phyloP scores from a whole-genome alignment of 2,797 vertebrate genomes.

The Fistularia commersonii region DNA sequence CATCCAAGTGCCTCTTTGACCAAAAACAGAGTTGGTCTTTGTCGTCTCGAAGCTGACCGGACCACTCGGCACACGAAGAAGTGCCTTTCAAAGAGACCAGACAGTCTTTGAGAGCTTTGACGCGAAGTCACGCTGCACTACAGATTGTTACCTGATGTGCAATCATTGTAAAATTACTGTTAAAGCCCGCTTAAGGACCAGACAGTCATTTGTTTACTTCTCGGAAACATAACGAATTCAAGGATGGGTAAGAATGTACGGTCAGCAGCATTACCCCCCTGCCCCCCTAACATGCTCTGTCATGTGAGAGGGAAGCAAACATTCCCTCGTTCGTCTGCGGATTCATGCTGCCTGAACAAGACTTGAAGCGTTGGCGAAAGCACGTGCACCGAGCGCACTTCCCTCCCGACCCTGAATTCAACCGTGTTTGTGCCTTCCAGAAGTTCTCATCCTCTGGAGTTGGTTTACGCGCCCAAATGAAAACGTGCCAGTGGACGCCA shows the following conservation, averaged over 20 bases:
- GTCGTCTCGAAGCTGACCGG: slow-evolving; percentile 26
- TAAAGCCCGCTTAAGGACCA: slow-evolving; percentile 8
- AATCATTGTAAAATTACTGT: slow-evolving; percentile 27
- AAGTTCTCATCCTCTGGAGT: slow-evolving; percentile 17
- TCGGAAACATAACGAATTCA: too few species aligned
- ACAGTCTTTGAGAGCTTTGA: slow-evolving; percentile 8
- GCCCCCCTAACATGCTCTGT: slow-evolving; percentile 31
- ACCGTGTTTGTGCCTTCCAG: slow-evolving; percentile 36
- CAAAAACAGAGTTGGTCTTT: slow-evolving; percentile 39
- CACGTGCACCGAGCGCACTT: slow-evolving; percentile 42
- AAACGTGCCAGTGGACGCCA: slow-evolving; percentile 37
- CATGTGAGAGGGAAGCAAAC: slow-evolving; percentile 27
- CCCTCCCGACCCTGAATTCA: slow-evolving; percentile 20
- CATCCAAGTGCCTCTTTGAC: slow-evolving; percentile 65
- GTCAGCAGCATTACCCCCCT: slow-evolving; percentile 19
- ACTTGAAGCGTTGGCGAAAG: slow-evolving; percentile 50
- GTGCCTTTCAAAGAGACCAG: slow-evolving; percentile 43
- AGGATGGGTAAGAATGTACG: slow-evolving; percentile 28
- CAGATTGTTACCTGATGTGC: slow-evolving; percentile 26
- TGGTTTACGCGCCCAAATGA: slow-evolving; percentile 34
- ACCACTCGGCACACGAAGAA: slow-evolving; percentile 29
- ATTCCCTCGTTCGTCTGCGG: slow-evolving; percentile 10
- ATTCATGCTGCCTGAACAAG: slow-evolving; percentile 44
- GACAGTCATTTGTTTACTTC: too few species aligned
- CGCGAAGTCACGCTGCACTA: slow-evolving; percentile 31